Conservation (phyloP, 2,888 invertebrate genomes). For the Nematopogon swammerdamellus region DNA sequence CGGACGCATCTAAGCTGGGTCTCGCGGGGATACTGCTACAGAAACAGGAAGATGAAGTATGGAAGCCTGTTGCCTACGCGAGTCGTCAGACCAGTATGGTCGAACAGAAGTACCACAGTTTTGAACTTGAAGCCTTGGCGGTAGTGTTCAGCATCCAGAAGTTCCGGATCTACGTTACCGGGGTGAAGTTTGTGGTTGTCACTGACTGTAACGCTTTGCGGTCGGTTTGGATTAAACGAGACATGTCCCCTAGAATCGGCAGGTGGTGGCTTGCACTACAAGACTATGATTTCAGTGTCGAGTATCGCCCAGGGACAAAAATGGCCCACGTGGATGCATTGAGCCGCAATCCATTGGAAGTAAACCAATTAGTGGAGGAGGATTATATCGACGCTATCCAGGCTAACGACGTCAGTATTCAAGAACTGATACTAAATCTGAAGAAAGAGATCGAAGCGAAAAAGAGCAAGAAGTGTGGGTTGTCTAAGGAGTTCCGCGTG, state of each 20-base stretch:
- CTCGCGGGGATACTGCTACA: slow-evolving; percentile 8
- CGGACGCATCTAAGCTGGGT: slow-evolving; percentile 7
- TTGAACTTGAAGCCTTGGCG: slow-evolving; percentile 5
- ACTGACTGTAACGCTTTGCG: slow-evolving; percentile 1
- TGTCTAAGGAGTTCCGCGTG: too few relatives aligned
- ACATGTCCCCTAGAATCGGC: slow-evolving; percentile 2
- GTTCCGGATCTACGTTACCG: slow-evolving; percentile 1
- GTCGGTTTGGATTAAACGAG: not conserved
- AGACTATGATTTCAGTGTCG: too few relatives aligned
- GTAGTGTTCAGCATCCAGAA: not conserved
- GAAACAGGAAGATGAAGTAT: slow-evolving; percentile 3
- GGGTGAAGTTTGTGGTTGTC: slow-evolving; percentile 1
- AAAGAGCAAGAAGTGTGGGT: too few relatives aligned
- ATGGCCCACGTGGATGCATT: too few relatives aligned
- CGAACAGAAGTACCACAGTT: slow-evolving; percentile 12
- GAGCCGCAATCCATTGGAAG: too few relatives aligned
- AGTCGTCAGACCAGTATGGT: slow-evolving; percentile 11
- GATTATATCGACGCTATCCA: too few relatives aligned
- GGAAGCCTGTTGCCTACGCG: slow-evolving; percentile 13
- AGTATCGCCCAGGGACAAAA: too few relatives aligned
- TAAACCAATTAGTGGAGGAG: too few relatives aligned
- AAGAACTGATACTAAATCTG: too few relatives aligned
- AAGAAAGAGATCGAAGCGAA: too few relatives aligned
- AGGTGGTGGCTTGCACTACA: too few relatives aligned
- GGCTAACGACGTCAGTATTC: too few relatives aligned